Conservation (phyloP, 2,797 vertebrate genomes). For the Schizothorax lantsangensis region DNA sequence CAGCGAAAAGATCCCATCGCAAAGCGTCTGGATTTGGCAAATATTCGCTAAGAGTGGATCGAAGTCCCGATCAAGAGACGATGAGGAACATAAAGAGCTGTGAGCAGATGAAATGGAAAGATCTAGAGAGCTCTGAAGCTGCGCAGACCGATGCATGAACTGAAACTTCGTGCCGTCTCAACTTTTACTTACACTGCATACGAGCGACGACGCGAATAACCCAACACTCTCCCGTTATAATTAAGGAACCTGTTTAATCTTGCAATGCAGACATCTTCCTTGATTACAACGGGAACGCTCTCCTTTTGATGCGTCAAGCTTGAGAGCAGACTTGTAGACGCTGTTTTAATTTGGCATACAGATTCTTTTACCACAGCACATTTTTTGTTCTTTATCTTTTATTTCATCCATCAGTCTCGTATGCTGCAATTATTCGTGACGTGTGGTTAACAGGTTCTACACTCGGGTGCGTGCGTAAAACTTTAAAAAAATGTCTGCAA, state of each 20-base stretch:
- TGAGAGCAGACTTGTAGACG: neutral
- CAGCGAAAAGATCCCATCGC: conserved; percentile 58
- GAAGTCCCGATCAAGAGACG: conserved; percentile 31
- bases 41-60: conserved; percentile 34
- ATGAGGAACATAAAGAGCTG: conserved; percentile 20
- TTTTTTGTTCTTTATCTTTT: neutral
- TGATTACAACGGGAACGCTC: neutral
- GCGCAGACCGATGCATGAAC: conserved; percentile 27
- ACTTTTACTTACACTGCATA: conserved; percentile 31
- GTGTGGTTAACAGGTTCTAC: conserved; percentile 22
- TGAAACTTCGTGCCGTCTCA: conserved; percentile 42
- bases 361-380: neutral
- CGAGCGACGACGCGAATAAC: conserved; percentile 26
- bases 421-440: conserved; percentile 18
- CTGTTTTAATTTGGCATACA: neutral
- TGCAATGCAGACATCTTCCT: neutral
- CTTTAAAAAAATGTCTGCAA: neutral
- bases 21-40: neutral
- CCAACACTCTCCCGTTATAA: neutral
- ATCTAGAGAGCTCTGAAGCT: conserved; percentile 33
- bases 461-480: conserved; percentile 13
- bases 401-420: conserved; percentile 29
- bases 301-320: neutral
- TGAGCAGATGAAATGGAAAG: conserved; percentile 39
- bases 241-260: conserved; percentile 1